A percentile compares a stretch with the other conserved stretches of the same genome.
Evolutionary conservation across 2,797 vertebrate species (phyloP).

Genomic region (Coreius guichenoti): DNA sequence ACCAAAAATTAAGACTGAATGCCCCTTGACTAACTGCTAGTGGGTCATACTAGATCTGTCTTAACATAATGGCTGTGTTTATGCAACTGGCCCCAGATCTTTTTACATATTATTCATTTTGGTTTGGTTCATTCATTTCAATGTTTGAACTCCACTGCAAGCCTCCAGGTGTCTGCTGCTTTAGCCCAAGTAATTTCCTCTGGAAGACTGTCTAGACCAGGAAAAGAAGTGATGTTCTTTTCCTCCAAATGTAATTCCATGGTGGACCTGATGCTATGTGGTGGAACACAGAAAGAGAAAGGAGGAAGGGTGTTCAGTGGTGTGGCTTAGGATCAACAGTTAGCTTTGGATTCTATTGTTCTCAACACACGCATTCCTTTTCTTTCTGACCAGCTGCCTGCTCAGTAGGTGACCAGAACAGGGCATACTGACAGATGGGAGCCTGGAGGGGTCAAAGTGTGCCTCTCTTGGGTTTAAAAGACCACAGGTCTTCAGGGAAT

Average conservation of each 20-base stretch:
- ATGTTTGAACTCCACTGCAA: slow-evolving; percentile 72
- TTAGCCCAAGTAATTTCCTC: slow-evolving; percentile 68
- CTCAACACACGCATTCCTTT: slow-evolving; percentile 65
- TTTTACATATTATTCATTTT: not conserved
- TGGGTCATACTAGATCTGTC: too few relatives aligned
- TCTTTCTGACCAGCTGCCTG: slow-evolving; percentile 71
- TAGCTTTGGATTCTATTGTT: slow-evolving; percentile 69
- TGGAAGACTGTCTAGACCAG: slow-evolving; percentile 64
- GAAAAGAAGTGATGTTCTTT: slow-evolving; percentile 65
- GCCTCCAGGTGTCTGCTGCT: slow-evolving; percentile 73
- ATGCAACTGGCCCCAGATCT: not conserved
- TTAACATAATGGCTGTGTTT: too few relatives aligned
- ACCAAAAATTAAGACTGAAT: too few relatives aligned
- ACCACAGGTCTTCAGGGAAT: slow-evolving; percentile 63
- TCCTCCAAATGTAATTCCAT: slow-evolving; percentile 70
- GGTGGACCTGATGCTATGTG: slow-evolving; percentile 72
- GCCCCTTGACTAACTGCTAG: too few relatives aligned
- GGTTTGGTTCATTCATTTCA: slow-evolving; percentile 36
- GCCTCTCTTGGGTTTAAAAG: slow-evolving; percentile 69
- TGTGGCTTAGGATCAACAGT: slow-evolving; percentile 65
- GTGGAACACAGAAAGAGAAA: slow-evolving; percentile 52
- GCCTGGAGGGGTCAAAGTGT: slow-evolving; percentile 69
- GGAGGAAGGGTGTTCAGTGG: slow-evolving; percentile 16
- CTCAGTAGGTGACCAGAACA: slow-evolving; percentile 64
- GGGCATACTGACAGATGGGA: slow-evolving; percentile 75